Base-by-base conservation (phyloP, 2,113 vertebrate genomes). In the Equus przewalskii region DNA sequence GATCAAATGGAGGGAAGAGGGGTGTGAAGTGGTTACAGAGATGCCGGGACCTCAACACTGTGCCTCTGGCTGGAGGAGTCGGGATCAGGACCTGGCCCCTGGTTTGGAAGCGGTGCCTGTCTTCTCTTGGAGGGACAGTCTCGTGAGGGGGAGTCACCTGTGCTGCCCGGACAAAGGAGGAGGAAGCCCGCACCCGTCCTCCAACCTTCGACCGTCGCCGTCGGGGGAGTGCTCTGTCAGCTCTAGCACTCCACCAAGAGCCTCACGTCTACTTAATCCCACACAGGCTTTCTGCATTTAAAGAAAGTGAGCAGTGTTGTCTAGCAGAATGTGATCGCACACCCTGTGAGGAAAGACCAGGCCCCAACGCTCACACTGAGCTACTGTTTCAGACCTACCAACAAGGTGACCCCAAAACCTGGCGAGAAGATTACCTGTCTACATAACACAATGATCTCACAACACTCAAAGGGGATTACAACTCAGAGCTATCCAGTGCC, bases 161-260 rank as follows among this genome's bases (percentile, higher is more conserved):
- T 11, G 10, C 56, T 36, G 24, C 58, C 75, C 62, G 58, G 51
- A 73, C 36, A 65, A 54, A 95, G 87, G 58, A 97, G 64, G 56
- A 97, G 78, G 97, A 97, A 96, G 96, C 67, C 89, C 91, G 70
- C 81, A 46, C 36, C 82, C 89, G 30, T 30, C 91, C 95, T 16
- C 28, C 72, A 49, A 41, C 33, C 24, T 10, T 41, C 3, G 36
- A 41, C 36, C 36, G 36, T 41, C 36, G 36, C 36, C 3, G 36
- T 41, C 36, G 36, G 36, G 36, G 36, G 36, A 65, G 3, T 3
- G 22, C n/a, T 73, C 89, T 3, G 14, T 62, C 78, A 18, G 3
- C 89, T 79, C 73, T 30, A 70, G 10, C 6, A 62, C 33, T 14
- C 73, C 21, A 26, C 82, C 69, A 91, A 56, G 70, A 97, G 73